Evolutionary conservation across 2,113 vertebrate species (phyloP).

Genomic region (Petrocephalus microphthalmus): DNA sequence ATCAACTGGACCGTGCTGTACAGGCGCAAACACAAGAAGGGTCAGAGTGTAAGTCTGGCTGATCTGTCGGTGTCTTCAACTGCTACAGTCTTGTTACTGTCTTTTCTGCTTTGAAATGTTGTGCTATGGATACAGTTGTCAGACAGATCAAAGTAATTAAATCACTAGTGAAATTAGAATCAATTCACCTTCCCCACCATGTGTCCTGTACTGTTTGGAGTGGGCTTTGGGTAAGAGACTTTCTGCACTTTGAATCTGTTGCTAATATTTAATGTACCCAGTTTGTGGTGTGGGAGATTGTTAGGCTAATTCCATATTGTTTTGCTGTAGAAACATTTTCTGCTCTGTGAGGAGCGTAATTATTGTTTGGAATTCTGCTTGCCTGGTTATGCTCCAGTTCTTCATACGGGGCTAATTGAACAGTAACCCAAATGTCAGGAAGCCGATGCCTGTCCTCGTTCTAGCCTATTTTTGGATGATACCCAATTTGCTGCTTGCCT

Average conservation of each 20-base stretch:
- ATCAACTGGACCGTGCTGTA: constrained; percentile 99
- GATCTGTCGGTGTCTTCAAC: not conserved
- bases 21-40: constrained; percentile 97
- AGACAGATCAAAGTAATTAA: not conserved
- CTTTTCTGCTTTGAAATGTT: not conserved
- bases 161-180: not conserved
- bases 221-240: not conserved
- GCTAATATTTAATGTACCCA: not conserved
- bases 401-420: not conserved
- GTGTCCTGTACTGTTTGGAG: not conserved
- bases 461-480: not conserved
- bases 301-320: not conserved
- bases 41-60: constrained; percentile 84
- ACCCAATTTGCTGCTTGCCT: not conserved
- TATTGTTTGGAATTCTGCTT: not conserved
- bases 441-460: not conserved
- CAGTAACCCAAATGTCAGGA: not conserved
- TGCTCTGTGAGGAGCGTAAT: not conserved
- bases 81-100: not conserved
- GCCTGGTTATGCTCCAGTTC: not conserved
- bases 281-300: not conserved
- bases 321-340: not conserved
- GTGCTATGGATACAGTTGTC: not conserved
- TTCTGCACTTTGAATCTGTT: not conserved
- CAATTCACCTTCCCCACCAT: not conserved